A percentile compares a stretch with the other conserved stretches of the same genome.
These are phyloP conservation scores for Eurystomus glaucurus DNA, from an alignment of 2,797 vertebrate genomes.

Conservation along the genomic window DNA sequence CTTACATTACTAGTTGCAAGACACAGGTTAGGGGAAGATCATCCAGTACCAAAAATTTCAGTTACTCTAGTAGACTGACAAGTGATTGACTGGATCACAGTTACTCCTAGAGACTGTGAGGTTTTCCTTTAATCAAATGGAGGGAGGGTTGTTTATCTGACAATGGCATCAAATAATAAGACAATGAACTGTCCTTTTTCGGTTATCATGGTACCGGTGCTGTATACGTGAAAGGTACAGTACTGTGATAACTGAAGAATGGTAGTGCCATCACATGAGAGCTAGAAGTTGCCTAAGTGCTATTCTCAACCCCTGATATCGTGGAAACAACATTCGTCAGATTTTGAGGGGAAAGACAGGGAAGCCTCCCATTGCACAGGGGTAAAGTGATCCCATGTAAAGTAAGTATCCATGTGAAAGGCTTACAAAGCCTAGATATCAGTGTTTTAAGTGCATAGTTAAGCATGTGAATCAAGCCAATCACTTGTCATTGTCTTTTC, in stretches of 20 bases:
- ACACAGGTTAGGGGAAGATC: background rate
- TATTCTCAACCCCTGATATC: background rate
- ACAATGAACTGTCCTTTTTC: constrained; percentile 99
- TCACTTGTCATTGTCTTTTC: background rate
- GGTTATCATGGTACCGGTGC: constrained; percentile 99
- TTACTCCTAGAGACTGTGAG: background rate
- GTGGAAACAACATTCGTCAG: background rate
- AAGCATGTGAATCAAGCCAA: background rate
- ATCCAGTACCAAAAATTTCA: background rate
- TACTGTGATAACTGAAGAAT: constrained; percentile 99
- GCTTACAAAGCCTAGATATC: background rate
- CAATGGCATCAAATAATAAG: constrained; percentile 50
- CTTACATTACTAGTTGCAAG: background rate
- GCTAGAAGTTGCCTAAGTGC: constrained; percentile 39
- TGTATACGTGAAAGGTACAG: constrained; percentile 99
- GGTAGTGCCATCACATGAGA: constrained; percentile 94
- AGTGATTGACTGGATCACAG: background rate
- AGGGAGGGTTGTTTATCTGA: background rate
- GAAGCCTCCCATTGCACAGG: background rate
- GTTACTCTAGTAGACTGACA: background rate
- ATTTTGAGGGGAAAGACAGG: background rate
- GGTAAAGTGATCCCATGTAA: background rate
- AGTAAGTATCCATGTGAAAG: background rate
- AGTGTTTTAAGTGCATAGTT: background rate
- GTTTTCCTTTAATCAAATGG: background rate